Base-by-base conservation (phyloP, 2,797 vertebrate genomes). In the Lycodopsis pacificus region DNA sequence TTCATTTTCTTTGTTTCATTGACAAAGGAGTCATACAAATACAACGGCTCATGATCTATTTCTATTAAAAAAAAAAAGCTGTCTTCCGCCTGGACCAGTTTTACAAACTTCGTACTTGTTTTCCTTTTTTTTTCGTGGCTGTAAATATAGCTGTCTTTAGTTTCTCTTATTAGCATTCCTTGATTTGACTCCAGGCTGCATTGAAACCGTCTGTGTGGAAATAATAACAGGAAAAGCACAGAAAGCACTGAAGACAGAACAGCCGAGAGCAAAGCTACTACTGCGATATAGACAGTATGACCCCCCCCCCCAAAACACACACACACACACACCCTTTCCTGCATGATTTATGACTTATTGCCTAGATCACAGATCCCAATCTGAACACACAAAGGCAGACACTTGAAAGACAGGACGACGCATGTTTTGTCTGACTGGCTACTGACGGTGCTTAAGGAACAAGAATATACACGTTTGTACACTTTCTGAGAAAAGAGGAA, bases 361-460 rank as follows among this genome's bases (percentile, higher is more conserved):
- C 71, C 73, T 34, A 68, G 78, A 90, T 93, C 91, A 89, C 79
- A 90, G 87, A 87, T 81, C 81, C 36, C 75, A 83, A 90, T 90
- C 87, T 73, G 82, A 86, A 79, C 73, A 80, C 87, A 92, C 87
- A 88, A 90, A 91, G 73, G 66, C 86, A 86, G 83, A 84, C 83
- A 86, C 79, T 91, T 89, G 79, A 88, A 89, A 88, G 88, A 91
- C 91, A 89, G 84, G 90, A 92, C 88, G 83, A 93, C 88, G 88
- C 88, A 88, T 93, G 89, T 92, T 91, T 77, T 82, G 71, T 86
- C 79, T 84, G 88, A 89, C 89, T 83, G 85, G 77, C 76, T 82
- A 83, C 88, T 62, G 87, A 90, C 64, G 17, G 68, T 13, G 73
- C 72, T 77, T 8, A 8, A 30, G 69, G 76, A 86, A 89, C 91